Evolutionary conservation across 1,140 invertebrate genomes (phyloP), one percentile per base, ranked within the genome.

Genomic region (Solenopsis fugax): DNA sequence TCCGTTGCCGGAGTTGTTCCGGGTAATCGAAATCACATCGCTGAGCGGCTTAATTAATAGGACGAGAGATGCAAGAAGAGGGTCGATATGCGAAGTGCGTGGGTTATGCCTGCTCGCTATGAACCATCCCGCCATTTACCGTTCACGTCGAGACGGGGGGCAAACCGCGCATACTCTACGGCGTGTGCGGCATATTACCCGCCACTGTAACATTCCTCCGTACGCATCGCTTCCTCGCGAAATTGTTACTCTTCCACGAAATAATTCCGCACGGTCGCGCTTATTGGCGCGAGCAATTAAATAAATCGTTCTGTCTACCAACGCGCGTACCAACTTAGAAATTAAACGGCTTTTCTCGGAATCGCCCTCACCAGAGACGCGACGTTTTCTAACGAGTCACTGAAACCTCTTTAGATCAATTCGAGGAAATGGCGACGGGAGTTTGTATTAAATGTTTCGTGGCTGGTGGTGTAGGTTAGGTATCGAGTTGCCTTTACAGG

Each of bases 31-130:
- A 75, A 84, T 73, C 80, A 60, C 54, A 48, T 72, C 13, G 80
- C 37, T 82, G 34, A 72, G 41, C 67, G 54, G 69, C 54, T 62
- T 84, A 84, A 84, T 84, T 84, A 84, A 73, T 84, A 24, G 69
- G 18, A 13, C 41, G n/a, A 12, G 65, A 72, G 52, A 48, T 16
- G 52, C 18, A 10, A 69, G 41, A 34, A 75, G 69, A 50, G 41
- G 69, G 41, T 84, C 80, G 69, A 84, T 60, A 84, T 48, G 69
- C 69, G 2, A 48, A 84, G 45, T 60, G 54, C 80, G 80, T 75
- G 54, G 69, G 69, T 18, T 84, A 75, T 60, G n/a, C 67, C 54
- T n/a, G 54, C 41, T 62, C 24, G 21, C 69, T 62, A 84, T 58
- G 29, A 60, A 73, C 54, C 54, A 21, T 82, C 80, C 80, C 80